Evolutionary conservation across 2,797 vertebrate genomes (phyloP), one percentile per base, ranked within the genome.

Genomic region (Cyprinodon diabolis): DNA sequence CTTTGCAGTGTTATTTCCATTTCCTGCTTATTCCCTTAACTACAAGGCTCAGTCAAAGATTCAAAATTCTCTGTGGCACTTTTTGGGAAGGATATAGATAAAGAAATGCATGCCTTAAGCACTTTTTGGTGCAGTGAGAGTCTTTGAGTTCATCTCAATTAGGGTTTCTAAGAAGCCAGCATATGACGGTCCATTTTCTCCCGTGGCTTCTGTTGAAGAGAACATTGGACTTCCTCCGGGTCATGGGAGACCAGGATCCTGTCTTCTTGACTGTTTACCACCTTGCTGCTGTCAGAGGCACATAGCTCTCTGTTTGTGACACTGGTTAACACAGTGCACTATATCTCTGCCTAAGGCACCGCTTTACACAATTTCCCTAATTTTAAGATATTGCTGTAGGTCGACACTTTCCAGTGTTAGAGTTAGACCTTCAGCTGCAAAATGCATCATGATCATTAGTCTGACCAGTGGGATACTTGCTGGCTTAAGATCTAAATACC

Each of bases 81-180:
- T 87, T 93, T 80, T 76, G 82, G 83, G 86, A 77, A 75, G 79
- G 84, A 88, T 89, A 81, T 86, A 82, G 84, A 87, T 86, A 79
- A 83, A 86, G 77, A 80, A 80, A 82, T 83, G 84, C 80, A 78
- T 54, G 84, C 86, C 79, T 72, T 71, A 86, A 91, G 88, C 75
- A 30, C 71, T 73, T 84, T 80, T 77, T 76, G 88, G 84, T 86
- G 83, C 84, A 85, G 88, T 84, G 81, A 83, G 82, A 88, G 87
- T 83, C 87, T 88, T 79, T 4, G 82, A 91, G 89, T 93, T 92
- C 88, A 92, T 93, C 87, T 93, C 68, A 92, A 93, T 93, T 92
- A 87, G 86, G 89, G 85, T 91, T 90, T 89, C 85, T 81, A 84
- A 91, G 84, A 83, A 80, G 86, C 81, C 48, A 79, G 14, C 43